phyloP scores from a whole-genome alignment of 2,113 vertebrate species.

The Phalacrocorax carbo region DNA sequence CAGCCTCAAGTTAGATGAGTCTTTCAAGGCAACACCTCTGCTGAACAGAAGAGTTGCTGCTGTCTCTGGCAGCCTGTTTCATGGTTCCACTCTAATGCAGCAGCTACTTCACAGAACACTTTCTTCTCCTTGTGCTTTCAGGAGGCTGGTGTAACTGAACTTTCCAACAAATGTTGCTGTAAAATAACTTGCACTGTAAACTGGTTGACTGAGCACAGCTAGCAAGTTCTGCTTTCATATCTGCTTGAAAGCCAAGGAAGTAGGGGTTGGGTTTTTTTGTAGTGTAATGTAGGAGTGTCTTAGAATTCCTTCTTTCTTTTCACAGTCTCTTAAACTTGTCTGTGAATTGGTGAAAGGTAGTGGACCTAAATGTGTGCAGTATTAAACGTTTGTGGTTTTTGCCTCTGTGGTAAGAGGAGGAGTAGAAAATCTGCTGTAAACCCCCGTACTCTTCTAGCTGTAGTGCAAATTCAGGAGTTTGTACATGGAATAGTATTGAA shows the following conservation, averaged over 20 bases:
- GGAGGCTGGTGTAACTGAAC: not conserved
- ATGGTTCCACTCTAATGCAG: not conserved
- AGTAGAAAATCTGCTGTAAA: not conserved
- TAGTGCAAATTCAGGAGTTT: not conserved
- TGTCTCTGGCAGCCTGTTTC: not conserved
- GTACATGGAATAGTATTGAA: not conserved
- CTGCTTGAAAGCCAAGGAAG: slow-evolving; percentile 1
- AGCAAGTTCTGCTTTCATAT: slow-evolving; percentile 22
- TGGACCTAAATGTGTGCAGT: not conserved
- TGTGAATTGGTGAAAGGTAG: not conserved
- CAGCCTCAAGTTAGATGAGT: not conserved
- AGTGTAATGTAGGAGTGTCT: not conserved
- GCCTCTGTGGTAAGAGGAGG: not conserved
- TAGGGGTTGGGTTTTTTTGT: not conserved
- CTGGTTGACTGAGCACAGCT: not conserved
- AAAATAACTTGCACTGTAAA: not conserved
- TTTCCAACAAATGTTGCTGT: not conserved
- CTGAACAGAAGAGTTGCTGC: not conserved
- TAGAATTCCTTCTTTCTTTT: not conserved
- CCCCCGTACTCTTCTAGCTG: not conserved
- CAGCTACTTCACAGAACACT: not conserved
- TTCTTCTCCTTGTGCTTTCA: not conserved
- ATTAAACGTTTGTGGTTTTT: not conserved
- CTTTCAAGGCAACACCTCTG: not conserved
- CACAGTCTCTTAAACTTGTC: not conserved